Conservation (phyloP, 2,888 invertebrate species). For the Euspilapteryx auroguttella region DNA sequence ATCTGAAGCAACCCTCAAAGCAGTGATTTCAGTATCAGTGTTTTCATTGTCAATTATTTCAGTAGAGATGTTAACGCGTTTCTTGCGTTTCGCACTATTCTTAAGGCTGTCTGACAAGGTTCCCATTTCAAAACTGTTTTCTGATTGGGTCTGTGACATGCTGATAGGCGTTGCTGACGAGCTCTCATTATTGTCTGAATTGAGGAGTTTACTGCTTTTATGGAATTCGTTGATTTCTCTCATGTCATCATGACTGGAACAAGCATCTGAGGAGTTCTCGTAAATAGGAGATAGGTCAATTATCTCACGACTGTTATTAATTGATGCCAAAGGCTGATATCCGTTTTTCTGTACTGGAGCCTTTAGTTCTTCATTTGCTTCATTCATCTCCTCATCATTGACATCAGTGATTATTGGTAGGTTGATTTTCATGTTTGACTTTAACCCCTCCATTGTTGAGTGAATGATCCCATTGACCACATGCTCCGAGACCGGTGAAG, state of each 20-base stretch:
- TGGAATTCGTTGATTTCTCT: constrained; percentile 24
- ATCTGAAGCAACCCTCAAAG: constrained; percentile 40
- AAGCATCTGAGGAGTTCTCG: constrained; percentile 54
- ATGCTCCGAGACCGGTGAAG: constrained; percentile 47
- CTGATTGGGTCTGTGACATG: constrained; percentile 50
- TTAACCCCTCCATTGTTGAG: constrained; percentile 46
- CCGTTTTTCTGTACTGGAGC: constrained; percentile 32
- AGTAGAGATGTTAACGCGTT: constrained; percentile 66
- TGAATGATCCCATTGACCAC: constrained; percentile 42
- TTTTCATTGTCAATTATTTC: constrained; percentile 42
- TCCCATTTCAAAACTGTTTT: constrained; percentile 52
- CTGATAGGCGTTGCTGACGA: constrained; percentile 43
- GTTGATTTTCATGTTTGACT: constrained; percentile 50
- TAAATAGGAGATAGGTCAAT: constrained; percentile 53
- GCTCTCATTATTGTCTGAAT: constrained; percentile 35
- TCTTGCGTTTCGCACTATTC: constrained; percentile 55
- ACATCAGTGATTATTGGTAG: constrained; percentile 48
- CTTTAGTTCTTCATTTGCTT: constrained; percentile 16
- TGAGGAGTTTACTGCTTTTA: constrained; percentile 30
- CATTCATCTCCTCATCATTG: constrained; percentile 39
- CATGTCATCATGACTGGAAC: constrained; percentile 49
- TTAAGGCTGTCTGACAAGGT: constrained; percentile 42
- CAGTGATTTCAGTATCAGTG: constrained; percentile 39
- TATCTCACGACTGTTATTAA: constrained; percentile 40
- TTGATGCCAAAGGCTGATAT: constrained; percentile 31